Conservation (phyloP, 2,888 invertebrate species). For the Laspeyria flexula region DNA sequence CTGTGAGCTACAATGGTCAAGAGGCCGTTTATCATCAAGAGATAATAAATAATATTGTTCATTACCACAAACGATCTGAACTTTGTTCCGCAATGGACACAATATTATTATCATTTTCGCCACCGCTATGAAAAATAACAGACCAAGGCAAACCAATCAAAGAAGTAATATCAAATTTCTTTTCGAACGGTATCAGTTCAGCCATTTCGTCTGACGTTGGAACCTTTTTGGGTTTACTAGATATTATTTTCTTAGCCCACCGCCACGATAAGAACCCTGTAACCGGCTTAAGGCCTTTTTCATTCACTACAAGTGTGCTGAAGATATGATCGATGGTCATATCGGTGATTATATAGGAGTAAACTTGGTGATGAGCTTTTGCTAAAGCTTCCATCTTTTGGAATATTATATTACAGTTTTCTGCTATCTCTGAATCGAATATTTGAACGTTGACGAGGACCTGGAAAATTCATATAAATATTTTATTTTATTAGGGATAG, state of each 20-base stretch:
- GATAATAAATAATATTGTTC: no score
- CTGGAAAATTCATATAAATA: conserved; percentile 52
- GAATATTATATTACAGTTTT: conserved; percentile 62
- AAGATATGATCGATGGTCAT: conserved; percentile 74
- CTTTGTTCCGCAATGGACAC: no score
- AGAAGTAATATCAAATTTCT: conserved; percentile 62
- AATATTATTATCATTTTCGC: not conserved
- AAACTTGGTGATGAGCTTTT: conserved; percentile 51
- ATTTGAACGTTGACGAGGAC: conserved; percentile 75
- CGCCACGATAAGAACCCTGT: conserved; percentile 46
- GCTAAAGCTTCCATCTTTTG: conserved; percentile 64
- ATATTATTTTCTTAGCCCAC: conserved; percentile 38
- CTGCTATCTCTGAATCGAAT: conserved; percentile 56
- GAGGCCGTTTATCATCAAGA: no score
- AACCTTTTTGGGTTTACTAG: conserved; percentile 37
- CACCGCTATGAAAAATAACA: conserved; percentile 65
- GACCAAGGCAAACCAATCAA: conserved; percentile 75
- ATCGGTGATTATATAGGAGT: conserved; percentile 70
- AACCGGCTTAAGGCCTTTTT: conserved; percentile 40
- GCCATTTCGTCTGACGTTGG: conserved; percentile 42
- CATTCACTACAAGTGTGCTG: conserved; percentile 58
- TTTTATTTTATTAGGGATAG: no score
- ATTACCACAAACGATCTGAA: no score
- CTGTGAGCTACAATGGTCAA: no score
- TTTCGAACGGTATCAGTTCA: conserved; percentile 52